Evolutionary conservation across 2,888 invertebrate species (phyloP).

Genomic region (Crepidodera aurea): DNA sequence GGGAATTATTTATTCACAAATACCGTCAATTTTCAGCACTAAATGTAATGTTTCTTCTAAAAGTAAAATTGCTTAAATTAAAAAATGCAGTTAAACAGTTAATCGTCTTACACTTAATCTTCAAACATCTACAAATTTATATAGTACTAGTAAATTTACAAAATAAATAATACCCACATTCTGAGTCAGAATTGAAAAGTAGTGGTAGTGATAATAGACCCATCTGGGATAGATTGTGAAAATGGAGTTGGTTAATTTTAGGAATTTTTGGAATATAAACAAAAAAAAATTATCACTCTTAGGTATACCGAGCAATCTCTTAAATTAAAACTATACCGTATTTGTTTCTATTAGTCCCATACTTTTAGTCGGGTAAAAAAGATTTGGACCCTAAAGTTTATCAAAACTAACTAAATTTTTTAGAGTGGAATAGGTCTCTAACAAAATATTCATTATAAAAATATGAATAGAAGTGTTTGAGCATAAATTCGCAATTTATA

Average conservation of each 20-base stretch:
- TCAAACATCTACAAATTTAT: too few relatives aligned
- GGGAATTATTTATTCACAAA: too few relatives aligned
- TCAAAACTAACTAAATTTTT: conserved; percentile 37
- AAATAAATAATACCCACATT: too few relatives aligned
- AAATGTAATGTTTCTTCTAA: too few relatives aligned
- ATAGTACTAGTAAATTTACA: too few relatives aligned
- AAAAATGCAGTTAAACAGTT: too few relatives aligned
- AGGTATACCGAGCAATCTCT: conserved; percentile 1
- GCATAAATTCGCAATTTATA: conserved; percentile 31
- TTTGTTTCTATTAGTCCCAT: conserved; percentile 37
- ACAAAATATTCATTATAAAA: conserved; percentile 32
- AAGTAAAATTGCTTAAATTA: too few relatives aligned
- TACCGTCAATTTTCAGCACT: too few relatives aligned
- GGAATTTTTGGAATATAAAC: background rate
- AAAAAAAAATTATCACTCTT: background rate
- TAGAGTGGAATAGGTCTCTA: conserved; percentile 26
- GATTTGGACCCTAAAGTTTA: conserved; percentile 36
- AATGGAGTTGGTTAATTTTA: background rate
- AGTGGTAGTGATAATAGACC: background rate
- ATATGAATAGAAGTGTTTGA: conserved; percentile 36
- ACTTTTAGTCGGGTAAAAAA: conserved; percentile 40
- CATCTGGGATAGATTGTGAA: background rate
- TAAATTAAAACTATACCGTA: conserved; percentile 15
- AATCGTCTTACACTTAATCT: too few relatives aligned
- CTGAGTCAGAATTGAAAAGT: too few relatives aligned